phyloP scores from a whole-genome alignment of 2,797 vertebrate species.

The Crenuchus spilurus region DNA sequence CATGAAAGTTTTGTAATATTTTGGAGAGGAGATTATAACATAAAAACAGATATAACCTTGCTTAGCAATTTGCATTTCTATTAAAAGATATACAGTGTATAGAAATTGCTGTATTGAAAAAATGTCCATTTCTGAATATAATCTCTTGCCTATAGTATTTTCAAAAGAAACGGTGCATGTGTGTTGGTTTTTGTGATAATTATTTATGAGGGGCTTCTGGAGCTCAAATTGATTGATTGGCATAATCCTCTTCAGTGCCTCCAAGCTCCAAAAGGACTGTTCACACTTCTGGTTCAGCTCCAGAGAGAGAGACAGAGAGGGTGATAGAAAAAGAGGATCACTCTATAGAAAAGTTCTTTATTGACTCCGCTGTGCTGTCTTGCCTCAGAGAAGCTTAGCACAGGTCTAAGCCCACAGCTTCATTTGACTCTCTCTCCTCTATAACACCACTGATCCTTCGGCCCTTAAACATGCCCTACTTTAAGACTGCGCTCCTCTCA shows the following conservation, averaged over 20 bases:
- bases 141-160: too few relatives aligned
- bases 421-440: conserved; percentile 11
- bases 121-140: background rate
- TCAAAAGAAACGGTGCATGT: background rate
- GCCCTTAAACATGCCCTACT: conserved; percentile 7
- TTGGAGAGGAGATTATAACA: too few relatives aligned
- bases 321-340: conserved; percentile 13
- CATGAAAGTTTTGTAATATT: too few relatives aligned
- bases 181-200: conserved; percentile 21
- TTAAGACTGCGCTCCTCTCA: background rate
- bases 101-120: too few relatives aligned
- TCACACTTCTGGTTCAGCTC: conserved; percentile 21
- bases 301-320: background rate
- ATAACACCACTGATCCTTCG: conserved; percentile 15
- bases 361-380: conserved; percentile 28
- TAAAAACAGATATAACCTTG: too few relatives aligned
- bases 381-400: conserved; percentile 34
- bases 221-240: conserved; percentile 45
- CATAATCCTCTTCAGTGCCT: conserved; percentile 45
- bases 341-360: conserved; percentile 32
- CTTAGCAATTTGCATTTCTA: too few relatives aligned
- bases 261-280: conserved; percentile 37
- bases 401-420: conserved; percentile 34
- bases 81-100: too few relatives aligned
- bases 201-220: conserved; percentile 43